These are phyloP conservation scores for Gallinago stenura DNA, from an alignment of 2,797 vertebrate species.

Conservation along the genomic window DNA sequence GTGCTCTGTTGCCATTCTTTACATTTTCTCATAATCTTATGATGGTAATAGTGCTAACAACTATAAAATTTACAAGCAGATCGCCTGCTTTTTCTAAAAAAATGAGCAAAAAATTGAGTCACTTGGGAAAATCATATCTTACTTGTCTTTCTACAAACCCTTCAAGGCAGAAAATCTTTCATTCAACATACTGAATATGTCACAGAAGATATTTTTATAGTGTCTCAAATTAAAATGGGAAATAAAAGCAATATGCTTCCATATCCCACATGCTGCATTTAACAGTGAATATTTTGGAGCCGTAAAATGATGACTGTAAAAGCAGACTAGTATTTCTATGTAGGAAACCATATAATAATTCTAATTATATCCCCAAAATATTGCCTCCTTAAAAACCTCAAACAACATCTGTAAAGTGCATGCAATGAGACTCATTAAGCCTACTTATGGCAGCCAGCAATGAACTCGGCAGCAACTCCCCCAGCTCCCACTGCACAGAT, in stretches of 20 bases:
- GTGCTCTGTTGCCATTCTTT: not conserved
- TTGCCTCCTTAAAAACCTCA: not conserved
- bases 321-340: not conserved
- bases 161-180: conserved; percentile 11
- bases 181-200: not conserved
- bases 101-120: not conserved
- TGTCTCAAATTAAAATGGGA: not conserved
- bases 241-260: not conserved
- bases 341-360: not conserved
- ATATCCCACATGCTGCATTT: not conserved
- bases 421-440: not conserved
- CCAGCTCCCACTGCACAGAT: not conserved
- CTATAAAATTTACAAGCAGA: not conserved
- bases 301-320: not conserved
- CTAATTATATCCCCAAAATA: not conserved
- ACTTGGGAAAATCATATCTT: not conserved
- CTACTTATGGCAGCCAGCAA: not conserved
- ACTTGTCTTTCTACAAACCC: not conserved
- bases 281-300: not conserved
- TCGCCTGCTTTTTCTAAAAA: not conserved
- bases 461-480: not conserved
- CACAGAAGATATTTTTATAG: not conserved
- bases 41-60: not conserved
- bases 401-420: not conserved
- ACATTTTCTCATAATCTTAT: not conserved